A percentile compares a stretch with the other conserved stretches of the same genome.
Evolutionary conservation across 2,113 vertebrate species (phyloP).

Genomic region (Thamnophis sirtalis): DNA sequence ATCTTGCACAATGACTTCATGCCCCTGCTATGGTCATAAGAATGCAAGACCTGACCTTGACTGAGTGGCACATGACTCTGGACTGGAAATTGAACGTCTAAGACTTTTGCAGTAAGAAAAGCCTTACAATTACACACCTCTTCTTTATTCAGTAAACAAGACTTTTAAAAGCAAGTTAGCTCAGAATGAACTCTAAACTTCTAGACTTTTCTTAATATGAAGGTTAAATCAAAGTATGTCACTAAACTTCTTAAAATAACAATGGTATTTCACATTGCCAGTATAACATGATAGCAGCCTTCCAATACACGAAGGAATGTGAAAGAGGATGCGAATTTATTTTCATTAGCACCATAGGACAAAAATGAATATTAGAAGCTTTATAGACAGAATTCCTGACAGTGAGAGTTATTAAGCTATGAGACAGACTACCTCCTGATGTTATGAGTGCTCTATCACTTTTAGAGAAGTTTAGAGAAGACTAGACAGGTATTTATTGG

Average conservation of each 20-base stretch:
- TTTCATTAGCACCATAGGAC: neutral
- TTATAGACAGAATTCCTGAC: neutral
- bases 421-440: neutral
- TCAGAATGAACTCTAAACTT: neutral
- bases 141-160: neutral
- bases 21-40: neutral
- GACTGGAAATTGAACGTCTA: neutral
- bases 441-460: neutral
- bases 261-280: neutral
- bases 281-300: neutral
- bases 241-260: neutral
- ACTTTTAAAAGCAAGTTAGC: neutral
- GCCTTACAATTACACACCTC: neutral
- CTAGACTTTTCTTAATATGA: neutral
- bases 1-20: neutral
- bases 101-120: neutral
- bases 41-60: neutral
- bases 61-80: neutral
- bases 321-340: neutral
- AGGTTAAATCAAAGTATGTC: neutral
- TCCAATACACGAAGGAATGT: neutral
- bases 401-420: neutral
- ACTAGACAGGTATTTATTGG: neutral
- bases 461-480: neutral
- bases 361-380: neutral